Percentiles rank a stretch among this genome's conserved stretches.
Conservation (phyloP, 2,113 vertebrate species). For the Psittacus erithacus region DNA sequence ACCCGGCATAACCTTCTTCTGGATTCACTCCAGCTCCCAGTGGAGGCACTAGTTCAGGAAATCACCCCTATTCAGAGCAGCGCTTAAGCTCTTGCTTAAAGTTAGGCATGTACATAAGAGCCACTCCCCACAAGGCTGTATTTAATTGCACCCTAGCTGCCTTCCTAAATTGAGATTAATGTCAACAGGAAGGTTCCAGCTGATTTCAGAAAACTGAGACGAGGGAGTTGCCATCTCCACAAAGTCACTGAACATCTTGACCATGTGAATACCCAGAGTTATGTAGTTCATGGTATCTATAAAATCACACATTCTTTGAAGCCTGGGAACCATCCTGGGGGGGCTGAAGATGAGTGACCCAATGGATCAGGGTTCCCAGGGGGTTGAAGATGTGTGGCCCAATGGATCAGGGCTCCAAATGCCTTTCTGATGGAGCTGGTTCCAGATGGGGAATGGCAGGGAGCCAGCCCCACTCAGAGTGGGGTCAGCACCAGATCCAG, state of each 20-base stretch:
- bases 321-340: fast-evolving
- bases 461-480: fast-evolving
- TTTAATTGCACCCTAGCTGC: not conserved
- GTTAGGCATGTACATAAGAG: not conserved
- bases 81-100: not conserved
- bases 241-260: not conserved
- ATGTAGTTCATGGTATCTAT: not conserved
- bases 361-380: not conserved
- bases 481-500: not conserved
- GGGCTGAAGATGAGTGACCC: not conserved
- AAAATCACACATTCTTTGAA: not conserved
- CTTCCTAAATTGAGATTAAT: not conserved
- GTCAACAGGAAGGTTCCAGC: not conserved
- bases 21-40: slow-evolving; percentile 20
- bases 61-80: not conserved
- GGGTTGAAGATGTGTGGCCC: not conserved
- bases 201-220: not conserved
- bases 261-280: not conserved
- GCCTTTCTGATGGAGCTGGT: not conserved
- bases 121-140: not conserved
- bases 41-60: not conserved
- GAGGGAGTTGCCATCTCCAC: fast-evolving
- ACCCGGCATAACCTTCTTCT: slow-evolving; percentile 17
- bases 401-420: not conserved
- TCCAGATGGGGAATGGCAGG: fast-evolving